Percentiles rank a stretch among this genome's conserved stretches.
Conservation (phyloP, 1,140 invertebrate genomes). For the Monomorium pharaonis region DNA sequence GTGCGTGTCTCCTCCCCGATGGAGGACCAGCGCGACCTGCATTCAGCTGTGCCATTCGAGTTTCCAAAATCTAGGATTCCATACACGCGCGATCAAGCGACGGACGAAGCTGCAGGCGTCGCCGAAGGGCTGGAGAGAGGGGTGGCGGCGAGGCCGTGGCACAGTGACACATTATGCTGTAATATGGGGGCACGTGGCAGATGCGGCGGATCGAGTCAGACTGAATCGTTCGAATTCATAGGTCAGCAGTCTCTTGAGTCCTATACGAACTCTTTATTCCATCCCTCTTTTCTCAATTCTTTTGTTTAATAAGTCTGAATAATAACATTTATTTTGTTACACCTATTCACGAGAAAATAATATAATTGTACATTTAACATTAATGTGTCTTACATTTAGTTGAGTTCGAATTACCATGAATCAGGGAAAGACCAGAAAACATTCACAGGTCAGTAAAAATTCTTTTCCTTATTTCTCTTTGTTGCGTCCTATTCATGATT, state of each 20-base stretch:
- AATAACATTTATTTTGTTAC: neutral
- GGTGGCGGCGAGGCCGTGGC: conserved; percentile 73
- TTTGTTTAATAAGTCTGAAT: neutral
- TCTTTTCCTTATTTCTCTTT: too few species aligned
- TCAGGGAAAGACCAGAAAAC: too few species aligned
- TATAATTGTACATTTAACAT: neutral
- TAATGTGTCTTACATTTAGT: neutral
- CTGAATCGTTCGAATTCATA: conserved; percentile 61
- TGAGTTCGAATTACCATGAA: neutral
- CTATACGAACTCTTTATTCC: neutral
- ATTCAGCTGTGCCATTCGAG: conserved; percentile 81
- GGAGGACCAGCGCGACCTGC: conserved; percentile 71
- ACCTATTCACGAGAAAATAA: neutral
- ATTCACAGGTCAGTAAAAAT: too few species aligned
- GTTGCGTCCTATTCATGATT: too few species aligned
- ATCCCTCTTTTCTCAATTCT: neutral
- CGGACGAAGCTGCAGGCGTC: conserved; percentile 63
- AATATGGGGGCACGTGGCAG: conserved; percentile 83
- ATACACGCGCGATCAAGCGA: conserved; percentile 65
- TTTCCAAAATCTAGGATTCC: conserved; percentile 83
- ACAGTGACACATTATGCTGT: conserved; percentile 84
- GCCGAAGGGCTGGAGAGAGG: conserved; percentile 67
- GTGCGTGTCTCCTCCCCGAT: conserved; percentile 19
- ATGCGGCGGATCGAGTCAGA: conserved; percentile 77
- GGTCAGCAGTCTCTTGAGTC: conserved; percentile 42